Conservation (phyloP, 2,888 invertebrate genomes). For the Doris montereyensis region DNA sequence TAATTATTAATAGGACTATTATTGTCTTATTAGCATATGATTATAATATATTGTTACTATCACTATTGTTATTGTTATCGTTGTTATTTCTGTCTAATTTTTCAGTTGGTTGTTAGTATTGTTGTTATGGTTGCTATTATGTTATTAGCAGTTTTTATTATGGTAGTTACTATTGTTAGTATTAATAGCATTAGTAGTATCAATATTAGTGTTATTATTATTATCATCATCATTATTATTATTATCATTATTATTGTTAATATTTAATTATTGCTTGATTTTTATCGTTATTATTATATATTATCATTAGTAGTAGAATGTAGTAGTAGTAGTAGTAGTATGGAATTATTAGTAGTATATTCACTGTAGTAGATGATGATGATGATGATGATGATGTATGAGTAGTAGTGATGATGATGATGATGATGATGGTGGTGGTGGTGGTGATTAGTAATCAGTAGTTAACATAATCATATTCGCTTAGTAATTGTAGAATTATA, state of each 20-base stretch:
- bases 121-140: background rate
- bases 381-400: conserved; percentile 10
- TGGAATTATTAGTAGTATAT: background rate
- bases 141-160: background rate
- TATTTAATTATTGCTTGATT: no score
- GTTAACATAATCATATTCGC: background rate
- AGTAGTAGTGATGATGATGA: conserved; percentile 2
- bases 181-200: background rate
- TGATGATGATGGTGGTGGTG: conserved; percentile 12
- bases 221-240: background rate
- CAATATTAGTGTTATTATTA: background rate
- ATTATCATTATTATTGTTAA: background rate
- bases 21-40: background rate
- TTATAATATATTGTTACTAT: background rate
- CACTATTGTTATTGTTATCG: background rate
- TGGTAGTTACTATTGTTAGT: background rate
- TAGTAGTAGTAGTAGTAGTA: no score
- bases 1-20: background rate
- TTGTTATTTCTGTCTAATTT: background rate
- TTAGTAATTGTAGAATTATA: no score
- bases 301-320: no score
- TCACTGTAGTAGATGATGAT: background rate
- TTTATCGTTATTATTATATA: no score
- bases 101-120: background rate
- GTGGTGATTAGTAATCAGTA: background rate